phyloP scores from a whole-genome alignment of 2,113 vertebrate genomes.

The Boleophthalmus pectinirostris region DNA sequence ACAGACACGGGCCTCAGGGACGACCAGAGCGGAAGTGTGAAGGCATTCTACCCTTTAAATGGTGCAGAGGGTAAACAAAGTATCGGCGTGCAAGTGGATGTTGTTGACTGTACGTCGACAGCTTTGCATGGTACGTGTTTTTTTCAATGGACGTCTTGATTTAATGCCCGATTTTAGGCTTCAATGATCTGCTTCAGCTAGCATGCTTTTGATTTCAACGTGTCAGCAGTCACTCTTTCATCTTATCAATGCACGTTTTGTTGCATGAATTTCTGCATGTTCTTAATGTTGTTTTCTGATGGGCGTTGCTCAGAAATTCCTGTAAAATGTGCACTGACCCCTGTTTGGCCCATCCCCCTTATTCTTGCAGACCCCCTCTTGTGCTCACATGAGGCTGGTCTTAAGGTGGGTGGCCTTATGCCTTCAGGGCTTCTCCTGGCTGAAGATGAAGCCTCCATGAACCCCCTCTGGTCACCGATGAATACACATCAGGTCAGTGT shows the following conservation, averaged over 20 bases:
- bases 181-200: background rate
- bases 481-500: slow-evolving; percentile 36
- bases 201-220: background rate
- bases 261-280: background rate
- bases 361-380: slow-evolving; percentile 17
- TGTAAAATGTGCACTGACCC: background rate
- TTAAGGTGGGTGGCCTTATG: slow-evolving; percentile 2
- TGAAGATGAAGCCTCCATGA: slow-evolving; percentile 30
- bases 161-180: background rate
- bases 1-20: slow-evolving; percentile 25
- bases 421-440: slow-evolving; percentile 13
- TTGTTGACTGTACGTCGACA: background rate
- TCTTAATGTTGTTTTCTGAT: background rate
- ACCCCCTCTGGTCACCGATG: slow-evolving; percentile 23
- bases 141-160: slow-evolving; percentile 32
- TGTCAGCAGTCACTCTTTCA: background rate
- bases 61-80: slow-evolving; percentile 48
- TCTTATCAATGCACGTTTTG: background rate
- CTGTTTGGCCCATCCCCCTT: slow-evolving; percentile 20
- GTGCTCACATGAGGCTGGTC: slow-evolving; percentile 20
- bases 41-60: background rate
- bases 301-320: slow-evolving; percentile 1
- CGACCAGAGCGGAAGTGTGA: background rate
- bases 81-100: slow-evolving; percentile 73
- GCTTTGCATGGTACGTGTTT: slow-evolving; percentile 35